Evolutionary conservation across 2,888 invertebrate genomes (phyloP), one percentile per base, ranked within the genome.

Genomic region (Ametastegia equiseti): DNA sequence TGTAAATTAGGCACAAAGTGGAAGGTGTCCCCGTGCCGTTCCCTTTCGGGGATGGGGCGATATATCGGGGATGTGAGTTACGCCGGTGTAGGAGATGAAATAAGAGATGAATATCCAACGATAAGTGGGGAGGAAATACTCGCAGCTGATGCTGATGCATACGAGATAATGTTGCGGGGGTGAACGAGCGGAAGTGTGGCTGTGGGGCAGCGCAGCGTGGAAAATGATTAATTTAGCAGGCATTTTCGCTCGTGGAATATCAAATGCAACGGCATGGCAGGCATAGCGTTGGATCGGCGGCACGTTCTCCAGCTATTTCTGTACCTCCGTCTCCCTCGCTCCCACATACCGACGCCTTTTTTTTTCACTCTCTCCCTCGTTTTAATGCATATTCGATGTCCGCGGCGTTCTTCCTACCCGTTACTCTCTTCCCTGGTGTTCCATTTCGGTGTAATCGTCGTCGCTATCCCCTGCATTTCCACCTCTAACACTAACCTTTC

Each of bases 321-420:
- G 65, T 80, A 78, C 79, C 57, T 71, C 69, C 42, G 78, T 80
- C 78, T 73, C 71, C 77, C 80, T 83, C 67, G 79, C 19, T 13
- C 54, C 23, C 36, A 27, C 5, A 19, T 15, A 54, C 11, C 11
- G 50, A 54, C 36, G 19, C 67, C 71, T 80, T 80, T 30, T n/a
- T n/a, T 63, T 36, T 54, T 57, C 73, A 42, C 47, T 45, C 69
- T 81, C 69, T 83, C 83, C 81, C 85, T 83, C 83, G 86, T 85
- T 88, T 88, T 87, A 88, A 88, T 88, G 88, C 88, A 87, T 86
- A 87, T 86, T 87, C 86, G 85, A 88, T 88, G 88, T 85, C 57
- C 78, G 27, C 78, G 60, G 11, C 23, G 60, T 39, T 78, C 63
- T 42, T 9, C 60, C 42, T 6, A 13, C 23, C 57, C 60, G 33